These are phyloP conservation scores for Heterotis niloticus DNA, from an alignment of 2,113 vertebrate species.

Conservation along the genomic window DNA sequence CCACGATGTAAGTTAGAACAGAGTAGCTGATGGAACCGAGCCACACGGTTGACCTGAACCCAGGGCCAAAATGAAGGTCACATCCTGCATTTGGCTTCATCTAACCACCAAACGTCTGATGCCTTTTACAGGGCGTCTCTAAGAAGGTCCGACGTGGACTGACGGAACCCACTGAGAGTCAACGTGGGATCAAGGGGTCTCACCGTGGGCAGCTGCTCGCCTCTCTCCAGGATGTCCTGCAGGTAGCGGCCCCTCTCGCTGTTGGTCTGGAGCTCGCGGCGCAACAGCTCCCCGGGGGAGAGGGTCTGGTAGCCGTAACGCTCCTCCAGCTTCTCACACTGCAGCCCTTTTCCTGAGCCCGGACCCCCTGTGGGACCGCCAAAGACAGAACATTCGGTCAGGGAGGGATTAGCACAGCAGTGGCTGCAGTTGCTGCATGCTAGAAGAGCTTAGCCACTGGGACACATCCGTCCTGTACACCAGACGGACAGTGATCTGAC, in stretches of 20 bases:
- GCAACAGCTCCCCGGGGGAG: conserved; percentile 69
- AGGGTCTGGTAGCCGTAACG: conserved; percentile 74
- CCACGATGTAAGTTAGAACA: too few relatives aligned
- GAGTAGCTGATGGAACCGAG: too few relatives aligned
- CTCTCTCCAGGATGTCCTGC: conserved; percentile 72
- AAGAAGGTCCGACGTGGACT: neutral
- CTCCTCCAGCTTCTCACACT: conserved; percentile 77
- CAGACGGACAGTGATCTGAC: too few relatives aligned
- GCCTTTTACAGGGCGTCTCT: neutral
- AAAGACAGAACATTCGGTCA: neutral
- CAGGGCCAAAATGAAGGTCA: too few relatives aligned
- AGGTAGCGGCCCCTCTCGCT: conserved; percentile 77
- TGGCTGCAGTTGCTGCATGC: neutral
- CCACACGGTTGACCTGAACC: too few relatives aligned
- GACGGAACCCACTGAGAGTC: neutral
- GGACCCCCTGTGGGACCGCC: conserved; percentile 74
- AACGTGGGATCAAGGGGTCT: neutral
- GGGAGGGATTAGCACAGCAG: too few relatives aligned
- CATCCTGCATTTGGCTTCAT: too few relatives aligned
- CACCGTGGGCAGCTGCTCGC: conserved; percentile 76
- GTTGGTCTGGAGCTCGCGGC: conserved; percentile 65
- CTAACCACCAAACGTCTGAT: neutral
- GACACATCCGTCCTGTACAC: too few relatives aligned
- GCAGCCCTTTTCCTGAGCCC: conserved; percentile 82
- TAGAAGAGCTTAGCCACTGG: neutral